Conservation (phyloP, 2,888 invertebrate species). For the Pherbina coryleti region DNA sequence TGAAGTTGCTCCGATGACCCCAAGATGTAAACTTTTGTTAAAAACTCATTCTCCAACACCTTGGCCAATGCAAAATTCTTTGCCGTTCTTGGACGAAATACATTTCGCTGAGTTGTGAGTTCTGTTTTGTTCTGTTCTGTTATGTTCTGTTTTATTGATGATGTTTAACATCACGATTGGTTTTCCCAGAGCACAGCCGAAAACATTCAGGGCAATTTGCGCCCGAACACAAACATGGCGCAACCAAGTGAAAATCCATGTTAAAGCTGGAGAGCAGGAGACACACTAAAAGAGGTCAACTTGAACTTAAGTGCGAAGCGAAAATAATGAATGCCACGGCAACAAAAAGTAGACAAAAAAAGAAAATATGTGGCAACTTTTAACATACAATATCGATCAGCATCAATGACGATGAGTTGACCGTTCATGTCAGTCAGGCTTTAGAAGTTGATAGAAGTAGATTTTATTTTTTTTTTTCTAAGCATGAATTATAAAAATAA, state of each 20-base stretch:
- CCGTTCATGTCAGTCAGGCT: no score
- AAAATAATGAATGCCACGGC: conserved; percentile 22
- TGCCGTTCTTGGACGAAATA: neutral
- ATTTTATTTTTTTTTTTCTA: no score
- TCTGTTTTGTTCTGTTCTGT: neutral
- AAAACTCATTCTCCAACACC: neutral
- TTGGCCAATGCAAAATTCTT: neutral
- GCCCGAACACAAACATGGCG: conserved; percentile 5
- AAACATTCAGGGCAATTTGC: conserved; percentile 24
- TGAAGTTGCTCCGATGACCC: no score
- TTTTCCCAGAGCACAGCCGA: neutral
- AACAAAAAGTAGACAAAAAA: neutral
- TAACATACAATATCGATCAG: no score
- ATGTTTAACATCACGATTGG: conserved; percentile 19
- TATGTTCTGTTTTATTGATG: neutral
- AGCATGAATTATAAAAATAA: neutral
- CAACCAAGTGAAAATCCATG: conserved; percentile 27
- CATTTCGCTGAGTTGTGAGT: neutral
- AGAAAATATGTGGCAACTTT: neutral
- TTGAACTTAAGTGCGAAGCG: conserved; percentile 20
- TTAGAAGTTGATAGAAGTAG: neutral
- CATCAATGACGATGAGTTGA: no score
- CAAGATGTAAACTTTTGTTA: no score
- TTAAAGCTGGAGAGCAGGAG: neutral
- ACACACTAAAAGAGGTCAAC: conserved; percentile 10